These are phyloP conservation scores for Congeria kusceri DNA, from an alignment of 2,888 invertebrate species.

Conservation along the genomic window DNA sequence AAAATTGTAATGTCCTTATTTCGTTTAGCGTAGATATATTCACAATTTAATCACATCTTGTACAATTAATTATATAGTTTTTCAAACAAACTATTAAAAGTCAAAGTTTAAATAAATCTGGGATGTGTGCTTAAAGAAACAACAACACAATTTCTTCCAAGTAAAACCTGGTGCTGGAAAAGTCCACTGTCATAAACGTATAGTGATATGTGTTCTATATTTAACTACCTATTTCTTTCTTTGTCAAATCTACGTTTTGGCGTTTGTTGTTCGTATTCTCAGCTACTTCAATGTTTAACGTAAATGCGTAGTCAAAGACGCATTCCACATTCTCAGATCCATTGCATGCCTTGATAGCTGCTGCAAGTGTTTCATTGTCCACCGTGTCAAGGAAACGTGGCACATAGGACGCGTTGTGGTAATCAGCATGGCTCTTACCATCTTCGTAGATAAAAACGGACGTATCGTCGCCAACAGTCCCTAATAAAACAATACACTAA, in stretches of 20 bases:
- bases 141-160: too few relatives aligned
- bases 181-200: neutral
- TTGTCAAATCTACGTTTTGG: neutral
- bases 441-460: conserved; percentile 20
- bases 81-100: too few relatives aligned
- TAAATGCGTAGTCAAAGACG: neutral
- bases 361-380: neutral
- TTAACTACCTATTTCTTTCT: conserved; percentile 9
- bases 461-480: neutral
- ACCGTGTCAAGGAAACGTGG: conserved; percentile 20
- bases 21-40: too few relatives aligned
- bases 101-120: too few relatives aligned
- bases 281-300: neutral
- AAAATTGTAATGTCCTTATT: too few relatives aligned
- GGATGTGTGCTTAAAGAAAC: too few relatives aligned
- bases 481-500: conserved; percentile 5
- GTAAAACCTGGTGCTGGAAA: too few relatives aligned
- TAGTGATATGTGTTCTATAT: too few relatives aligned
- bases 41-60: too few relatives aligned
- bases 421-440: conserved; percentile 20
- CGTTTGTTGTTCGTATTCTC: neutral
- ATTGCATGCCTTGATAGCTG: conserved; percentile 11
- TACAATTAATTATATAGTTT: too few relatives aligned
- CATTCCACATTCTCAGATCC: neutral
- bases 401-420: conserved; percentile 20